Evolutionary conservation across 2,797 vertebrate species (phyloP), one percentile per base, ranked within the genome.

Genomic region (Ptychobarbus kaznakovi): DNA sequence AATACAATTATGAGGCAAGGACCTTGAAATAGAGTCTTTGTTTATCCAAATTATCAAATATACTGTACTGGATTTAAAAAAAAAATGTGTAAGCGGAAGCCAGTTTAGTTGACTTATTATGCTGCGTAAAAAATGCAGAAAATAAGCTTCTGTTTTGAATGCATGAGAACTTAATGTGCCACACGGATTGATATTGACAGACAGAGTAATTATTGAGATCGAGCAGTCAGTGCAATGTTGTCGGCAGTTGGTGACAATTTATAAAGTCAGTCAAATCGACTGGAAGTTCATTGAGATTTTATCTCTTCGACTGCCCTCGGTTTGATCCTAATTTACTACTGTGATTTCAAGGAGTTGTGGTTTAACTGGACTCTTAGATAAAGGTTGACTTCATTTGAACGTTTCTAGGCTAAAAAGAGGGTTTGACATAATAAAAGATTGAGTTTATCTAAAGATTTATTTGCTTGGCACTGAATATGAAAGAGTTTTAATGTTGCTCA

Each of bases 1-100:
- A 81, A 88, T 81, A 87, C 88, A 90, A 89, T 90, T 87, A 90
- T 61, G 68, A 84, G 80, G 81, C 87, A 88, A 46, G 69, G 70
- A 87, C 72, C 86, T 84, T 88, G 85, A 88, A 89, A 90, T 90
- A 73, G 86, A 89, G 63, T 81, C 61, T 83, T 72, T 89, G 79
- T 89, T 90, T 87, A 88, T 80, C 61, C 72, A 76, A 82, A 69
- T 44, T 42, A 86, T 89, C 84, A 89, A 84, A 87, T 84, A 76
- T 84, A 73, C 66, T 61, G 76, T 56, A 69, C 9, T 58, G 8
- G 8, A 16, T 82, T 13, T n/a, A n/a, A 38, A 9, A 7, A 16
- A 70, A 87, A 32, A 53, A 40, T 53, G 40, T 63, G 73, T 73
- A 87, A 70, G 53, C 49, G 12, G 13, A 76, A 46, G 40, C 76